These are phyloP conservation scores for Pyrocephalus nanus DNA, from an alignment of 2,797 vertebrate genomes.

Conservation along the genomic window DNA sequence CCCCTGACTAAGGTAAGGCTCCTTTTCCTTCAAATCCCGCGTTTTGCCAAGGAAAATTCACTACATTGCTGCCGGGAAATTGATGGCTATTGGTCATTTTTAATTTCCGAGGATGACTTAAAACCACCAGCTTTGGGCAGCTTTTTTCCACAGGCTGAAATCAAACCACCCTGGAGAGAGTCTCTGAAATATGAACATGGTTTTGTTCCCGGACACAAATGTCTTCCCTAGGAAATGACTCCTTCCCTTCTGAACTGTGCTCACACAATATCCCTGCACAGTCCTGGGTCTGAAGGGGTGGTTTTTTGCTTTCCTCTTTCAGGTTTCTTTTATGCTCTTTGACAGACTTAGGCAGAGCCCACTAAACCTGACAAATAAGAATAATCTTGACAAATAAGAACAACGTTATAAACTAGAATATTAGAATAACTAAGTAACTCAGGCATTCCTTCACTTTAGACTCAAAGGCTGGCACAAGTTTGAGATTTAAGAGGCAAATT, in stretches of 20 bases:
- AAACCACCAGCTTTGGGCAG: not conserved
- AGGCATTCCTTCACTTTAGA: rapidly evolving
- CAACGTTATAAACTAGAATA: not conserved
- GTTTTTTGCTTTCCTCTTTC: not conserved
- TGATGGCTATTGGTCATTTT: rapidly evolving
- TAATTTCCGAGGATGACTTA: not conserved
- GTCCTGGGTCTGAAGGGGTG: not conserved
- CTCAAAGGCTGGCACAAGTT: not conserved
- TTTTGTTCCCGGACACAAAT: too few species aligned
- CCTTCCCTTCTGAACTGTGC: too few species aligned
- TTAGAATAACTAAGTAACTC: too few species aligned
- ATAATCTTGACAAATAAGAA: not conserved
- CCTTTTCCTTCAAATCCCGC: not conserved
- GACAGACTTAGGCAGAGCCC: not conserved
- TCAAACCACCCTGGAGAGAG: not conserved
- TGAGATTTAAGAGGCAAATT: not conserved
- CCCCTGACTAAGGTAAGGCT: slow-evolving; percentile 73
- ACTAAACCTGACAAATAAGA: not conserved
- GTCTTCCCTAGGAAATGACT: too few species aligned
- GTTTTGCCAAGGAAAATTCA: not conserved
- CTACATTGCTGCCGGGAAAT: rapidly evolving
- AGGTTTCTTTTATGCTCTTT: not conserved
- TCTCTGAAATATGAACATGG: too few species aligned
- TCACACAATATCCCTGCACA: too few species aligned
- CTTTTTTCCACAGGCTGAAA: not conserved